Conservation (phyloP, 1,140 invertebrate genomes). For the Drosophila athabasca region DNA sequence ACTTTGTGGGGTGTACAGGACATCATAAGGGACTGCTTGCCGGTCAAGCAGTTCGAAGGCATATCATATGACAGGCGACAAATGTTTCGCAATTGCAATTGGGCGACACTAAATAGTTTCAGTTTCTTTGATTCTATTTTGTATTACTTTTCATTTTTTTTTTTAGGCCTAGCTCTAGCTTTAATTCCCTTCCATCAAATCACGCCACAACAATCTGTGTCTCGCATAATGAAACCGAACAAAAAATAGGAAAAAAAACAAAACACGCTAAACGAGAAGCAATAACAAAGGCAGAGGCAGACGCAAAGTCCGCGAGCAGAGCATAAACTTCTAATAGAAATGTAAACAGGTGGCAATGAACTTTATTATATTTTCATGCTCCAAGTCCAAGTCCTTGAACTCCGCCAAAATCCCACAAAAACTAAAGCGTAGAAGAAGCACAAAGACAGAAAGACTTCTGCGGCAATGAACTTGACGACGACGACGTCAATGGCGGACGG, state of each 20-base stretch:
- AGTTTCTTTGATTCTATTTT: neutral
- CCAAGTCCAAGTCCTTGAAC: conserved; percentile 76
- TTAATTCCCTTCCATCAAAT: conserved; percentile 32
- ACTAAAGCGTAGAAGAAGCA: conserved; percentile 20
- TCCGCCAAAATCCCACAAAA: conserved; percentile 45
- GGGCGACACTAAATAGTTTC: too few relatives aligned
- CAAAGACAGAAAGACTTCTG: neutral
- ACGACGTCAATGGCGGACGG: conserved; percentile 59
- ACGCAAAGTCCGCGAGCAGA: conserved; percentile 35
- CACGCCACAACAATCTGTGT: conserved; percentile 25
- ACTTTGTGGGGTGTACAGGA: too few relatives aligned
- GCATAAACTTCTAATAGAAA: conserved; percentile 62
- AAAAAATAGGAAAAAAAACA: conserved; percentile 15
- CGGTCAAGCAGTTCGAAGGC: too few relatives aligned
- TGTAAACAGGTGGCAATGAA: conserved; percentile 79
- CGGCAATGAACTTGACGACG: conserved; percentile 56
- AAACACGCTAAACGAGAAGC: conserved; percentile 12
- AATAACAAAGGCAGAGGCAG: conserved; percentile 2
- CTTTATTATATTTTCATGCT: conserved; percentile 73
- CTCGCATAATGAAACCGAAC: conserved; percentile 7
- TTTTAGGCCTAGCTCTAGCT: conserved; percentile 4
- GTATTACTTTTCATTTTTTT: neutral
- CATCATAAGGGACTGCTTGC: too few relatives aligned
- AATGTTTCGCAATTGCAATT: too few relatives aligned
- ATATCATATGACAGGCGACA: too few relatives aligned